These are phyloP conservation scores for Teleiodes luculella DNA, from an alignment of 2,888 invertebrate species.

Conservation along the genomic window DNA sequence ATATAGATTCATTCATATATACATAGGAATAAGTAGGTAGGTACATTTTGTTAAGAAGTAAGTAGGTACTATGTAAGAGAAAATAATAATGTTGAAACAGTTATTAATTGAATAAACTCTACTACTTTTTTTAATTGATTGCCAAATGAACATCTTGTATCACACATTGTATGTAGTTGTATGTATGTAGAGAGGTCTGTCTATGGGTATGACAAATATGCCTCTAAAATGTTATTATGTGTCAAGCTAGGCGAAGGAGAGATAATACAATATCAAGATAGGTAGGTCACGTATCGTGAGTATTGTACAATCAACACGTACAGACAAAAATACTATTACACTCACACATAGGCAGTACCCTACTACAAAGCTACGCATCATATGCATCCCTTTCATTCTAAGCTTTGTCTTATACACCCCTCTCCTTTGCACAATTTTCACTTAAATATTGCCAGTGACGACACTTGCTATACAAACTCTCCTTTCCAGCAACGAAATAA, in stretches of 20 bases:
- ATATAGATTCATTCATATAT: too few species aligned
- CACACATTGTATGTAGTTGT: too few species aligned
- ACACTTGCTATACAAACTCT: slow-evolving; percentile 10
- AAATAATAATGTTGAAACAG: too few species aligned
- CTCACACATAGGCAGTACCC: slow-evolving; percentile 3
- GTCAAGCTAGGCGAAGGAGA: background rate
- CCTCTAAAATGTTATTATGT: background rate
- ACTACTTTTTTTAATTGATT: too few species aligned
- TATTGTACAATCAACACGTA: slow-evolving; percentile 24
- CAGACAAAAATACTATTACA: slow-evolving; percentile 13
- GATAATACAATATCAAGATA: slow-evolving; percentile 26
- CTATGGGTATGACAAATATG: too few species aligned
- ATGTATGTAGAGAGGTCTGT: too few species aligned
- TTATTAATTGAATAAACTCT: too few species aligned
- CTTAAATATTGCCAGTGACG: slow-evolving; percentile 36
- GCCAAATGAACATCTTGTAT: too few species aligned
- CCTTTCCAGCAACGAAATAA: background rate
- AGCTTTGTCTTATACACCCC: slow-evolving; percentile 19
- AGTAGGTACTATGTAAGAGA: too few species aligned
- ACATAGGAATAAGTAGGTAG: too few species aligned
- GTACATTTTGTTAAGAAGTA: too few species aligned
- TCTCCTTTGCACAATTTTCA: slow-evolving; percentile 37
- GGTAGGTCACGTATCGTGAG: slow-evolving; percentile 30
- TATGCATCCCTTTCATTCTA: slow-evolving; percentile 32
- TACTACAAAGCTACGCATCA: slow-evolving; percentile 20